Conservation (phyloP, 2,113 vertebrate genomes). For the Tyrannus savana region DNA sequence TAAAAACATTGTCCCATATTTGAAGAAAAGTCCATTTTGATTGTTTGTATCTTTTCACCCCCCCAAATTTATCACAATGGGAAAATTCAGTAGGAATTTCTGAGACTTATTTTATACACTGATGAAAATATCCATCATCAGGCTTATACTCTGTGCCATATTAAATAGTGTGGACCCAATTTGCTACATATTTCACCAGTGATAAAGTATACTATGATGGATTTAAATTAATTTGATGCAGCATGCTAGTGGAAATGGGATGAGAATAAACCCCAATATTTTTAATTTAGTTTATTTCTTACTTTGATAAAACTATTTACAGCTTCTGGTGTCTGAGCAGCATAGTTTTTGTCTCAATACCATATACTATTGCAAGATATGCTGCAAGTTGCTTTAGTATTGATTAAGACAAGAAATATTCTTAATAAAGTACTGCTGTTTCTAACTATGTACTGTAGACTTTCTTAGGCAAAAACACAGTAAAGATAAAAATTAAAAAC, state of each 20-base stretch:
- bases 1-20: not conserved
- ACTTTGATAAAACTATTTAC: constrained; percentile 57
- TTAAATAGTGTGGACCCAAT: not conserved
- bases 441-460: not conserved
- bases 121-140: not conserved
- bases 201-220: not conserved
- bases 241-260: not conserved
- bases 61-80: not conserved
- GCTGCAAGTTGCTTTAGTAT: constrained; percentile 69
- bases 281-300: constrained; percentile 51
- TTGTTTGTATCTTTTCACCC: not conserved
- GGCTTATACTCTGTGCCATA: not conserved
- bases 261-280: not conserved
- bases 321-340: constrained; percentile 36
- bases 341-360: constrained; percentile 56
- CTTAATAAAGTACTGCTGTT: constrained; percentile 25
- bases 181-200: not conserved
- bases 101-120: not conserved
- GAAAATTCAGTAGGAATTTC: not conserved
- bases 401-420: constrained; percentile 61
- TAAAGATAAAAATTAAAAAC: constrained; percentile 55
- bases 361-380: constrained; percentile 57
- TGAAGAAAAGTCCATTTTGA: not conserved
- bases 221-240: not conserved
- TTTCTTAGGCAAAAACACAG: constrained; percentile 12